Evolutionary conservation across 2,888 invertebrate species (phyloP).

Genomic region (Aspidapion aeneum): DNA sequence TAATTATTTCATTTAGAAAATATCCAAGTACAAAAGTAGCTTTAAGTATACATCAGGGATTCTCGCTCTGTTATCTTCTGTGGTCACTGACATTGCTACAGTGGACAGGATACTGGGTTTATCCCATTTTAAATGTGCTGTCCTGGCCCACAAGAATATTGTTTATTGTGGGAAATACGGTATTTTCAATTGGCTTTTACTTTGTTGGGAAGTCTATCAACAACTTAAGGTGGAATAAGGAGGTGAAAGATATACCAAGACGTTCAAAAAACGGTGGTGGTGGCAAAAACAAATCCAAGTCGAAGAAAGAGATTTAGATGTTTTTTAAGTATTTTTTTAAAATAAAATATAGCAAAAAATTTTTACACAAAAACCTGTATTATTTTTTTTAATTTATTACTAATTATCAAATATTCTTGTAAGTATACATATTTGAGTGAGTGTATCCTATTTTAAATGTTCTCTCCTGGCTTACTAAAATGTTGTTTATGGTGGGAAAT

Average conservation of each 20-base stretch:
- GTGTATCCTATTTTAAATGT: constrained; percentile 87
- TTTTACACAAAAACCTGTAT: neutral
- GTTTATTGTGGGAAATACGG: constrained; percentile 67
- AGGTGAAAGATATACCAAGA: neutral
- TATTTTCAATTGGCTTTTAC: constrained; percentile 61
- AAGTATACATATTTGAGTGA: too few relatives aligned
- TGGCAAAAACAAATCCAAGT: neutral
- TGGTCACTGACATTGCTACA: constrained; percentile 79
- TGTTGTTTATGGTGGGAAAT: constrained; percentile 67
- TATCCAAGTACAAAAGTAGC: constrained; percentile 70
- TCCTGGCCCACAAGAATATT: constrained; percentile 66
- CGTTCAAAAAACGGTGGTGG: neutral
- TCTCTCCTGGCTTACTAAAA: constrained; percentile 68
- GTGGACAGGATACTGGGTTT: constrained; percentile 83
- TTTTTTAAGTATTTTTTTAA: too few relatives aligned
- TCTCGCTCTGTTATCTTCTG: constrained; percentile 68
- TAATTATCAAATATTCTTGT: too few relatives aligned
- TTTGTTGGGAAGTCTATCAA: constrained; percentile 70
- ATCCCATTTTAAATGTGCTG: constrained; percentile 81
- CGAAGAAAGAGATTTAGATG: neutral
- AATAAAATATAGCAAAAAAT: too few relatives aligned
- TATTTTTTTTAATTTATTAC: neutral
- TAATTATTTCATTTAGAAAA: constrained; percentile 68
- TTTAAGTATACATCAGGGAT: constrained; percentile 56
- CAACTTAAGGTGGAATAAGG: constrained; percentile 62